Conservation (phyloP, 2,797 vertebrate genomes). For the Balearica regulorum region DNA sequence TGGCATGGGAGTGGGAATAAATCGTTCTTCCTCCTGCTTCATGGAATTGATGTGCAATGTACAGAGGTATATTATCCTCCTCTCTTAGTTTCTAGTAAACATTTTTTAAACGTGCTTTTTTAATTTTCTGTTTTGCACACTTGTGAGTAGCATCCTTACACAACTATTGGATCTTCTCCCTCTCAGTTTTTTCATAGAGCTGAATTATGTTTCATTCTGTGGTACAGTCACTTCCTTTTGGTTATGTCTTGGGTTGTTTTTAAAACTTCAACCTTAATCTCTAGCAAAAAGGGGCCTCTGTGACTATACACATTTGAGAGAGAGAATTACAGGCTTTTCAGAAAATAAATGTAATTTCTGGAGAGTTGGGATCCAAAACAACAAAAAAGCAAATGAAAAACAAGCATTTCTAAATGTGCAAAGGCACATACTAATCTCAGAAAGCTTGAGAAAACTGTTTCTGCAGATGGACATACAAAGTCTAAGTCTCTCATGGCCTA, state of each 20-base stretch:
- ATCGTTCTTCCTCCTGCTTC: neutral
- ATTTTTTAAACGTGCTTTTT: neutral
- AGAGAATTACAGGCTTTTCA: neutral
- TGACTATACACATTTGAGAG: neutral
- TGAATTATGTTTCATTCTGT: neutral
- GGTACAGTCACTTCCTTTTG: neutral
- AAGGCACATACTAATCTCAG: neutral
- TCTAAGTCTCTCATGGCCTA: neutral
- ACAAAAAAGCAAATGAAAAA: neutral
- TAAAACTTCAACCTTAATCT: neutral
- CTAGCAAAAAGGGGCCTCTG: neutral
- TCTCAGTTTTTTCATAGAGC: neutral
- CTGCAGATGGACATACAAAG: neutral
- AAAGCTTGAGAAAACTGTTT: neutral
- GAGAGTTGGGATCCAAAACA: neutral
- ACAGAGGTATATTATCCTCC: neutral
- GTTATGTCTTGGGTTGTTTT: neutral
- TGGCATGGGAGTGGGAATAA: neutral
- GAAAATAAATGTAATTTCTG: neutral
- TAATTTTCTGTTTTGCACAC: neutral
- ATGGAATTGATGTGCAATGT: neutral
- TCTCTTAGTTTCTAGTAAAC: neutral
- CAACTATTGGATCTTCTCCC: neutral
- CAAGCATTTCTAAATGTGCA: neutral
- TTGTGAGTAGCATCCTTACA: neutral